phyloP scores from a whole-genome alignment of 1,140 invertebrate genomes.

The Campoletis sonorensis region DNA sequence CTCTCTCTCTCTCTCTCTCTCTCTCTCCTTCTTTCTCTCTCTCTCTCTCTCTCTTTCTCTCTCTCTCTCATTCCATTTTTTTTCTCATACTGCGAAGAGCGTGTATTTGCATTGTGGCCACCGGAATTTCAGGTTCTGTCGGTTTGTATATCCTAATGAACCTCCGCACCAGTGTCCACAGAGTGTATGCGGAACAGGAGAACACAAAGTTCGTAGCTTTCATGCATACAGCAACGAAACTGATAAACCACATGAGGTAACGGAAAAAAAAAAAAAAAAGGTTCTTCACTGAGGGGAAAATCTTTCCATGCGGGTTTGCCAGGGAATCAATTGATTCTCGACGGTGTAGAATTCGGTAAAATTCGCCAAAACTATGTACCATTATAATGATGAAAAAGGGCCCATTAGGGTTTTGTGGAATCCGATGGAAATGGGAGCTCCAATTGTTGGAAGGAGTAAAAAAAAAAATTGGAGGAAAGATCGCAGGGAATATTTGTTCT shows the following conservation, averaged over 20 bases:
- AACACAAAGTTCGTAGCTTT: conserved; percentile 12
- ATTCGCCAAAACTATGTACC: background rate
- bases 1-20: conserved; percentile 45
- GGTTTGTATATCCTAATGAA: conserved; percentile 61
- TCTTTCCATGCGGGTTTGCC: conserved; percentile 12
- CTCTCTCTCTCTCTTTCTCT: conserved; percentile 15
- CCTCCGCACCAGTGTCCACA: conserved; percentile 51
- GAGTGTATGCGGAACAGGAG: conserved; percentile 14
- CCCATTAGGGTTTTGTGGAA: background rate
- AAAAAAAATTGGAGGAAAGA: too few relatives aligned
- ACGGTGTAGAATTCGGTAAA: background rate
- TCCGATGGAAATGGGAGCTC: background rate
- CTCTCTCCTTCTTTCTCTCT: conserved; percentile 47
- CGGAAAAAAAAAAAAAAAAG: background rate
- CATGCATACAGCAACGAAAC: conserved; percentile 1
- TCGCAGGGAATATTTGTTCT: too few relatives aligned
- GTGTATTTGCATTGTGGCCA: conserved; percentile 67
- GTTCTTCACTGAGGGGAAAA: background rate
- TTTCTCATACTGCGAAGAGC: conserved; percentile 20
- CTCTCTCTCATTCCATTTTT: conserved; percentile 40
- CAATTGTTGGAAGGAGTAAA: background rate
- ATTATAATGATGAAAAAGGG: background rate
- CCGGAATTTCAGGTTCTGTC: conserved; percentile 64
- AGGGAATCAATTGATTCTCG: background rate
- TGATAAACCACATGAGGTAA: conserved; percentile 19